Evolutionary conservation across 2,888 invertebrate species (phyloP).

Genomic region (Eupeodes latifasciatus): DNA sequence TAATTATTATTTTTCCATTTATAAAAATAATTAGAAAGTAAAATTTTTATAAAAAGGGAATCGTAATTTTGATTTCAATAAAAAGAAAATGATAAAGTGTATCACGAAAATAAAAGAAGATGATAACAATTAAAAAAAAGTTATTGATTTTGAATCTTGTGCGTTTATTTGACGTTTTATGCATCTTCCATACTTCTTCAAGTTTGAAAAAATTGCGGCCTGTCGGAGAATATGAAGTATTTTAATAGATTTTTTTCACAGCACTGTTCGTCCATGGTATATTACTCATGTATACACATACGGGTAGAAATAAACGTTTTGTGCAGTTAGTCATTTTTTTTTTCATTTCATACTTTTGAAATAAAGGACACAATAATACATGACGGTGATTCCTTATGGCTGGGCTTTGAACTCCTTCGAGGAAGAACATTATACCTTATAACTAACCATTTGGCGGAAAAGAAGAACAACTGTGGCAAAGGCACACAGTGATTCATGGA

Average conservation of each 20-base stretch:
- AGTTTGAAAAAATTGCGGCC: background rate
- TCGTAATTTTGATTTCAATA: too few relatives aligned
- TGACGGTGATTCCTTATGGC: slow-evolving; percentile 73
- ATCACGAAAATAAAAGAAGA: too few relatives aligned
- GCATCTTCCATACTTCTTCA: too few relatives aligned
- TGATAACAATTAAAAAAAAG: too few relatives aligned
- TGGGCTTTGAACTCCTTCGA: slow-evolving; percentile 74
- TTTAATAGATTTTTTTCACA: background rate
- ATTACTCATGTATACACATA: slow-evolving; percentile 44
- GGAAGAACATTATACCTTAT: slow-evolving; percentile 54
- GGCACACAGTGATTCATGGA: slow-evolving; percentile 67
- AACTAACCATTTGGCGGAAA: slow-evolving; percentile 57
- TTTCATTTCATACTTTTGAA: slow-evolving; percentile 6
- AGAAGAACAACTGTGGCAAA: background rate
- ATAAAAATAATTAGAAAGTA: too few relatives aligned
- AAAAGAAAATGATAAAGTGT: too few relatives aligned
- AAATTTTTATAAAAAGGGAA: too few relatives aligned
- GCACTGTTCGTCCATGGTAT: background rate
- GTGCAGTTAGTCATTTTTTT: slow-evolving; percentile 22
- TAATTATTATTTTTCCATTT: too few relatives aligned
- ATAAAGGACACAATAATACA: slow-evolving; percentile 75
- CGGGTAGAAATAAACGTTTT: slow-evolving; percentile 43
- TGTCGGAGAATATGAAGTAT: background rate
- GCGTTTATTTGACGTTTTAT: too few relatives aligned
- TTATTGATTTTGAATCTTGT: too few relatives aligned